These are phyloP conservation scores for Cyclura pinguis DNA, from an alignment of 2,797 vertebrate genomes.

Conservation along the genomic window DNA sequence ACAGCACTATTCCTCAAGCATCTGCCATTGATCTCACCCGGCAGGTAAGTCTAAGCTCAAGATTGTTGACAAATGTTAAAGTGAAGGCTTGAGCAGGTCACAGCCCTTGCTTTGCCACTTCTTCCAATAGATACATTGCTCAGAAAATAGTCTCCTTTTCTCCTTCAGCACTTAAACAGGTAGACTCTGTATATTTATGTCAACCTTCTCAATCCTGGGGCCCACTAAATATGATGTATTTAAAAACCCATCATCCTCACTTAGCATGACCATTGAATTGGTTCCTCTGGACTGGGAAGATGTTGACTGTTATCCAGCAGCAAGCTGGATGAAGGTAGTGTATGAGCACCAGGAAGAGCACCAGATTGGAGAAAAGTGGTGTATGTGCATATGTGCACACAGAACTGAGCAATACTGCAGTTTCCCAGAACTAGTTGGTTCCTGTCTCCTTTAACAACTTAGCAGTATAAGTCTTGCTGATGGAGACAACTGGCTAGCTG, in stretches of 20 bases:
- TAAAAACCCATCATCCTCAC: too few relatives aligned
- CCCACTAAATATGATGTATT: too few relatives aligned
- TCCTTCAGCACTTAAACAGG: neutral
- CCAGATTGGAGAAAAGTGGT: neutral
- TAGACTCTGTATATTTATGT: neutral
- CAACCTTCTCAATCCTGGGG: too few relatives aligned
- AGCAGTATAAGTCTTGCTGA: neutral
- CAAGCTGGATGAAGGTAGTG: neutral
- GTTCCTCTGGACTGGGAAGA: neutral
- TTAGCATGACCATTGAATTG: too few relatives aligned
- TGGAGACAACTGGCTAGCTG: neutral
- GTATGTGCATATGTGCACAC: neutral
- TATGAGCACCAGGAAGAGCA: neutral
- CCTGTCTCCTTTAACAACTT: neutral
- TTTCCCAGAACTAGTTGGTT: neutral
- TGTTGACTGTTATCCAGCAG: neutral
- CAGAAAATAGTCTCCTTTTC: neutral
- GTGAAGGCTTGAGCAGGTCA: neutral
- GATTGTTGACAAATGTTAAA: neutral
- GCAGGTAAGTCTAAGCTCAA: constrained; percentile 82
- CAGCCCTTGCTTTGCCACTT: neutral
- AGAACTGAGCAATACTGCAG: neutral
- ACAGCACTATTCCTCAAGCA: constrained; percentile 98
- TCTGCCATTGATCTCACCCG: constrained; percentile 97
- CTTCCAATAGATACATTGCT: neutral